Base-by-base conservation (phyloP, 2,797 vertebrate genomes). In the Tapera naevia region DNA sequence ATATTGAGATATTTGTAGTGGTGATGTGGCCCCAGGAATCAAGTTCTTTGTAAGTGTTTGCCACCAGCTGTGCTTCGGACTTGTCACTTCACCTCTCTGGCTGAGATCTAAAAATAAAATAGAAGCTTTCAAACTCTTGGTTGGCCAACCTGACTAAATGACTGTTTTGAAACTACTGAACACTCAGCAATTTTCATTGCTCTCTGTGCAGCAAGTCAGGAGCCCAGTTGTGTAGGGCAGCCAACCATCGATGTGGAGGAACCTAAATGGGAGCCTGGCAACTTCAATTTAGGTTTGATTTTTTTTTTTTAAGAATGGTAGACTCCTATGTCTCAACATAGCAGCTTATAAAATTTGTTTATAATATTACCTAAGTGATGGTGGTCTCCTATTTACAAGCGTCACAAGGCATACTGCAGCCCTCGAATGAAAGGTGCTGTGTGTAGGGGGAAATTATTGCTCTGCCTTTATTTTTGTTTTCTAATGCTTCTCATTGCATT, bases 291-390 rank as follows among this genome's bases (percentile, higher is more conserved):
- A 48, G 37, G 39, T 70, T 58, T 78, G 91, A 85, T 74, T 86
- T 88, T 39, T n/a, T 39, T n/a, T n/a, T n/a, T 69, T 73, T 51
- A 64, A 61, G 92, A 69, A 61, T 53, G 25, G 4, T 73, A 81
- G 56, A 28, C 32, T 80, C 17, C 71, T 82, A 12, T 74, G 53
- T 73, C 80, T 93, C 74, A 67, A 48, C 62, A 51, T 86, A 83
- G 80, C 86, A 93, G 64, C 80, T 70, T 94, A 78, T 87, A 93
- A 88, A 87, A 71, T 74, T 70, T 73, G 53, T 93, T 95, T 90
- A 67, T 66, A 82, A 85, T 93, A 66, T 80, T 82, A 25, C 78
- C 78, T 67, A 69, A 56, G 80, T 80, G 74, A 18, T 71, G 91
- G 88, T 91, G 92, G 90, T 94, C 86, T 94, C 4, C 0, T 76